phyloP scores from a whole-genome alignment of 1,140 invertebrate genomes.

The Habropoda laboriosa region DNA sequence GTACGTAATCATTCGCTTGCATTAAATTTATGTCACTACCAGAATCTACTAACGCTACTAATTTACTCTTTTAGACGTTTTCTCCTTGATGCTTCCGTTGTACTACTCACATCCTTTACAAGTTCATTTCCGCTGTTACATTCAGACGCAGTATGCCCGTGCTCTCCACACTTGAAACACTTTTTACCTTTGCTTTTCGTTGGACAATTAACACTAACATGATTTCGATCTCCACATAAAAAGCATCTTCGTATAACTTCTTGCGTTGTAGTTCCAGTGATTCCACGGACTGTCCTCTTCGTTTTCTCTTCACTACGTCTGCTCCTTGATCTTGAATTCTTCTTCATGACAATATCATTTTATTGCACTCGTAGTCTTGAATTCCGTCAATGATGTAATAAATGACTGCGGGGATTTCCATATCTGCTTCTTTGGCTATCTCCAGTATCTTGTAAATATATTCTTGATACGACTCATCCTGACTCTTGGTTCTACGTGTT shows the following conservation, averaged over 20 bases:
- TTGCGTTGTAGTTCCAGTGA: no score
- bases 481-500: neutral
- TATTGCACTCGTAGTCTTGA: neutral
- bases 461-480: neutral
- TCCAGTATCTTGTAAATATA: constrained; percentile 2
- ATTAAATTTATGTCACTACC: neutral
- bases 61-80: no score
- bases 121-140: no score
- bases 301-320: neutral
- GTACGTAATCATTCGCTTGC: neutral
- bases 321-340: neutral
- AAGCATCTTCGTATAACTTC: no score
- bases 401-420: no score
- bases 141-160: no score
- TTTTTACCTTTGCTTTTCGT: no score
- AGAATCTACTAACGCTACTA: neutral
- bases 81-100: no score
- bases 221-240: no score
- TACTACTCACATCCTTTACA: no score
- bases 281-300: neutral
- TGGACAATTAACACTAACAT: no score
- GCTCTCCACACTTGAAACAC: no score
- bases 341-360: constrained; percentile 18
- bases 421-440: constrained; percentile 9
- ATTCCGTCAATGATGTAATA: constrained; percentile 6